Percentiles rank a stretch among this genome's conserved stretches.
These are phyloP conservation scores for Chaenocephalus aceratus DNA, from an alignment of 2,113 vertebrate species.

Conservation along the genomic window DNA sequence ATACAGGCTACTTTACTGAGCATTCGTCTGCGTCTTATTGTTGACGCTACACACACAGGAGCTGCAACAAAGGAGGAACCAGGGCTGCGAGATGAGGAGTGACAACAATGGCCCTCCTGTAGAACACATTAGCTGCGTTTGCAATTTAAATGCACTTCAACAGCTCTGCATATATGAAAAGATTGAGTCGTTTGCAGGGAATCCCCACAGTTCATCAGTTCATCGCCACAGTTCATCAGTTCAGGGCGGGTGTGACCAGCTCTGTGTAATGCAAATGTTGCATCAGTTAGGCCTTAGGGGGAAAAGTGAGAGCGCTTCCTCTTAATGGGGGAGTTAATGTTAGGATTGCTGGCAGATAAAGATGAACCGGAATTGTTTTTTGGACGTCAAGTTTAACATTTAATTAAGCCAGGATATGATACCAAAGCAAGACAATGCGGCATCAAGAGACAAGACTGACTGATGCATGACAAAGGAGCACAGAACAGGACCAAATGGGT, in stretches of 20 bases:
- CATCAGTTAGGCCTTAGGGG: slow-evolving; percentile 4
- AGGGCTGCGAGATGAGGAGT: slow-evolving; percentile 12
- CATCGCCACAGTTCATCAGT: background rate
- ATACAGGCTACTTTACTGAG: slow-evolving; percentile 29
- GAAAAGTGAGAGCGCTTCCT: background rate
- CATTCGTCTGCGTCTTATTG: slow-evolving; percentile 40
- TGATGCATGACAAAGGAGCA: background rate
- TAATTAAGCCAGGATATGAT: background rate
- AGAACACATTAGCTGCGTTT: slow-evolving; percentile 31
- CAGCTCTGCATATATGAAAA: slow-evolving; percentile 34
- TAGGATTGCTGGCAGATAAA: slow-evolving; percentile 7
- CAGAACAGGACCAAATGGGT: background rate
- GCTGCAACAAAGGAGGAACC: slow-evolving; percentile 48
- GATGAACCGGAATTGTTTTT: background rate
- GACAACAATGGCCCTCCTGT: slow-evolving; percentile 40
- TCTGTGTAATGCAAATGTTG: slow-evolving; percentile 48
- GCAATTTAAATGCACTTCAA: slow-evolving; percentile 41
- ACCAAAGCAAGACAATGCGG: background rate
- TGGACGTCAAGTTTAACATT: background rate
- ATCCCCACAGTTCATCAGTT: background rate
- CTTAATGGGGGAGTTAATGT: background rate
- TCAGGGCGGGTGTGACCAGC: slow-evolving; percentile 11
- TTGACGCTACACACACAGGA: slow-evolving; percentile 39
- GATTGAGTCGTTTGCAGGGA: slow-evolving; percentile 16
- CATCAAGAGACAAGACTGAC: background rate